A percentile compares a stretch with the other conserved stretches of the same genome.
Evolutionary conservation across 2,797 vertebrate genomes (phyloP).

Genomic region (Miichthys miiuy): DNA sequence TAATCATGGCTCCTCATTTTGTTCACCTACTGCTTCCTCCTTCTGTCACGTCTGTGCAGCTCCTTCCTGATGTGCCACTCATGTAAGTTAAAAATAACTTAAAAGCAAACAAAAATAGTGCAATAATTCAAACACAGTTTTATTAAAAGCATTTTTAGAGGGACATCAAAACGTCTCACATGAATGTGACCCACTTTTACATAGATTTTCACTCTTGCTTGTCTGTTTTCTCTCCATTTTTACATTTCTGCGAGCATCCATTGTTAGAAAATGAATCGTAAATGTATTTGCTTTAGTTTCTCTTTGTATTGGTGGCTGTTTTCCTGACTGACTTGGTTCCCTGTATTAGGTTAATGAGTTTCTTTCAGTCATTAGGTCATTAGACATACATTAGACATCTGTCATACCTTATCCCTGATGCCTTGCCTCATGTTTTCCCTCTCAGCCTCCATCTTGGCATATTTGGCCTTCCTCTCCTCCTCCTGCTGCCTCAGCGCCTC

Average conservation of each 20-base stretch:
- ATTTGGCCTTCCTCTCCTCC: conserved; percentile 98
- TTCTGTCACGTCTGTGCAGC: neutral
- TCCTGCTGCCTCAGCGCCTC: conserved; percentile 97
- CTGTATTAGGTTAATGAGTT: neutral
- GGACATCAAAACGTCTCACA: neutral
- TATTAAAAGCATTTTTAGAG: neutral
- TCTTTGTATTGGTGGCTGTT: neutral
- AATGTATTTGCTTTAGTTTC: neutral
- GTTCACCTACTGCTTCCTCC: neutral
- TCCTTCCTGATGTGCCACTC: conserved; percentile 28
- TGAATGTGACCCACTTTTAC: neutral
- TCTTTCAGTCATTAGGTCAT: neutral
- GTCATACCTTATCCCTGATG: conserved; percentile 95
- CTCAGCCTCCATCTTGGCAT: conserved; percentile 97
- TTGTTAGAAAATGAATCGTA: neutral
- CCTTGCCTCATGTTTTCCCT: conserved; percentile 96
- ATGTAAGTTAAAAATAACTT: conserved; percentile 60
- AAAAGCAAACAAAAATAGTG: conserved; percentile 46
- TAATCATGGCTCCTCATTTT: conserved; percentile 5
- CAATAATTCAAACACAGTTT: conserved; percentile 29
- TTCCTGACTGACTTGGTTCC: neutral
- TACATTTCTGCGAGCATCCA: neutral
- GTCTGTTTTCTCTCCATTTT: conserved; percentile 1
- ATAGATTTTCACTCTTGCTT: neutral
- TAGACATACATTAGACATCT: neutral